Evolutionary conservation across 2,888 invertebrate species (phyloP).

Genomic region (Eristalis intricaria): DNA sequence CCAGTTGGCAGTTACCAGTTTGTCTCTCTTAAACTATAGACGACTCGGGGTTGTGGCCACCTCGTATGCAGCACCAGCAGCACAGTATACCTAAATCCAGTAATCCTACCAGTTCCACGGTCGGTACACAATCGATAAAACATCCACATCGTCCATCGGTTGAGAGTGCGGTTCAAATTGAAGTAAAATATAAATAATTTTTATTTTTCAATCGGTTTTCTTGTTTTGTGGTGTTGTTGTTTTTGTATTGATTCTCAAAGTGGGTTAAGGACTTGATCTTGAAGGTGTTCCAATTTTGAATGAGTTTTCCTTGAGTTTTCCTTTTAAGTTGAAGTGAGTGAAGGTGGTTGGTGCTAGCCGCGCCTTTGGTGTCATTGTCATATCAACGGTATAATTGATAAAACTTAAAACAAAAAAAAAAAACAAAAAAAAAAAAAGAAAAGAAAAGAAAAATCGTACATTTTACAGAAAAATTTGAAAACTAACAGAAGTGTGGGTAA

Average conservation of each 20-base stretch:
- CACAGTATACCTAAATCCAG: constrained; percentile 51
- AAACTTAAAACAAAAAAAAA: constrained; percentile 15
- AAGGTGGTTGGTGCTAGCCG: constrained; percentile 14
- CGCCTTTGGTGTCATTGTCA: constrained; percentile 18
- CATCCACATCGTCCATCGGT: constrained; percentile 55
- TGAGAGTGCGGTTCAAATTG: constrained; percentile 61
- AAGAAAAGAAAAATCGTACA: background rate
- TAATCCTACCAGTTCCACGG: constrained; percentile 43
- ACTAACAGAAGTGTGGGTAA: constrained; percentile 10
- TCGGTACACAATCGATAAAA: constrained; percentile 61
- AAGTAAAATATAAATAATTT: constrained; percentile 20
- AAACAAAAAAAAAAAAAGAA: constrained; percentile 26
- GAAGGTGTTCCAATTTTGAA: background rate
- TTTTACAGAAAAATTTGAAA: background rate
- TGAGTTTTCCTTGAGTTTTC: constrained; percentile 2
- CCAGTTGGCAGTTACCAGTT: background rate
- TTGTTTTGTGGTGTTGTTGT: too few relatives aligned
- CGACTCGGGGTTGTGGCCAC: constrained; percentile 17
- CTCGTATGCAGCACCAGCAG: constrained; percentile 25
- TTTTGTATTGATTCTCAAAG: background rate
- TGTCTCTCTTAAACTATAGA: constrained; percentile 23
- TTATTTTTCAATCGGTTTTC: background rate
- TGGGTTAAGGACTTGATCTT: background rate
- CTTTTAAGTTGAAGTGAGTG: background rate
- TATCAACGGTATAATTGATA: constrained; percentile 60